Evolutionary conservation across 2,888 invertebrate genomes (phyloP), one percentile per base, ranked within the genome.

Genomic region (Campoplex capitator): DNA sequence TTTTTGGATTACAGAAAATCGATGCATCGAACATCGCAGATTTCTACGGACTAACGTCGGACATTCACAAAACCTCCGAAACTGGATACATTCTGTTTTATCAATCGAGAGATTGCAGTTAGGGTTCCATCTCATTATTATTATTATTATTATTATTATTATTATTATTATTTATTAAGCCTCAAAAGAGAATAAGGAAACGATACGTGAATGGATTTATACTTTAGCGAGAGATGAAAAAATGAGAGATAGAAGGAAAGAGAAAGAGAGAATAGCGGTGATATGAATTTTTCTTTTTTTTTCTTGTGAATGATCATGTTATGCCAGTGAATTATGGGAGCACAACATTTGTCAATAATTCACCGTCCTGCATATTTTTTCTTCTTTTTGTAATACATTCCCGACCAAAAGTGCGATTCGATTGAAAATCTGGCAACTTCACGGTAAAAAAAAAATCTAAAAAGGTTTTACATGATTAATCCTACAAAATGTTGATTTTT

Each of bases 11-110:
- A 23, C 95, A 99, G 98, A 99, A 99, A 97, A 99, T 99, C 93
- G 99, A 99, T 94, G 98, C 99, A 80, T 98, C 99, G 84, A 97
- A 98, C 91, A 99, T 99, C 95, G 99, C 99, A 96, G 99, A 99
- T 95, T 99, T 99, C 95, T 99, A 99, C 95, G 99, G 99, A 93
- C 97, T 99, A 93, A 99, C 99, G 84, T 98, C 99, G 88, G 99
- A 99, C 95, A 98, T 99, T 94, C 99, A 99, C 95, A 99, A 99
- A 95, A 99, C 99, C 90, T 99, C 99, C 58, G 99, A 99, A 95
- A 99, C 99, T 80, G 99, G 99, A 92, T 99, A 99, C 95, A 99
- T 99, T 94, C 96, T 99, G 92, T 99, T 99, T 95, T 99, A 99
- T 95, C 99, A 99, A 95, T 98, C 98, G 85, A 97, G 97, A 93